phyloP scores from a whole-genome alignment of 2,888 invertebrate species.

The Noctua janthe region DNA sequence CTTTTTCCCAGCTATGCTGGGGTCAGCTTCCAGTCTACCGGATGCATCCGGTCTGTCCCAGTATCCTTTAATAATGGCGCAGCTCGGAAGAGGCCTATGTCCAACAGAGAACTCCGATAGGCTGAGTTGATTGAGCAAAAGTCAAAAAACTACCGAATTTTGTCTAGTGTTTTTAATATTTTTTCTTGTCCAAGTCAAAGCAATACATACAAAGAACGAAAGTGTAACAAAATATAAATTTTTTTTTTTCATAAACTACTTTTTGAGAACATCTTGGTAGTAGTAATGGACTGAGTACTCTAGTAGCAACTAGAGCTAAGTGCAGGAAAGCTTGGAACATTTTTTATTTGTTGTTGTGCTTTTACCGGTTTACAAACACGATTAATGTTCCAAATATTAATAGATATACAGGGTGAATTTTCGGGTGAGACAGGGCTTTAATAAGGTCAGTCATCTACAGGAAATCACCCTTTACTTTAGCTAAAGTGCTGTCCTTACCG shows the following conservation, averaged over 20 bases:
- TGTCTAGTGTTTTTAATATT: not conserved
- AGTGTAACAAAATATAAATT: not conserved
- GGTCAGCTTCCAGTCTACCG: too few species aligned
- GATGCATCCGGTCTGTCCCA: not conserved
- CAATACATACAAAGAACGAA: not conserved
- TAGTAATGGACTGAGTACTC: conserved; percentile 7
- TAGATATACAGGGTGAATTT: not conserved
- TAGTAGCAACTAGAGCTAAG: conserved; percentile 18
- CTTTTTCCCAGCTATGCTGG: too few species aligned
- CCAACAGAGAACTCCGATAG: not conserved
- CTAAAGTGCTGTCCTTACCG: not conserved
- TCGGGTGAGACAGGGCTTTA: not conserved
- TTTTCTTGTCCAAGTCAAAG: not conserved
- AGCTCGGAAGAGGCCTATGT: not conserved
- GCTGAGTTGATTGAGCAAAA: not conserved
- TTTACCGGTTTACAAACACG: conserved; percentile 42
- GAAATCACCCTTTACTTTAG: not conserved
- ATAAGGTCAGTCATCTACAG: not conserved
- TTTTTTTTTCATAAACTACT: not conserved
- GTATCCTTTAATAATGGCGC: too few species aligned
- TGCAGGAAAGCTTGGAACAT: conserved; percentile 33
- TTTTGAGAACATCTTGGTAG: not conserved
- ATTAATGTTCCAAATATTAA: conserved; percentile 10
- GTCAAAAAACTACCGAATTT: not conserved
- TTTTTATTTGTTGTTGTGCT: conserved; percentile 26